These are phyloP conservation scores for Calameuta idolon DNA, from an alignment of 2,888 invertebrate species.

Conservation along the genomic window DNA sequence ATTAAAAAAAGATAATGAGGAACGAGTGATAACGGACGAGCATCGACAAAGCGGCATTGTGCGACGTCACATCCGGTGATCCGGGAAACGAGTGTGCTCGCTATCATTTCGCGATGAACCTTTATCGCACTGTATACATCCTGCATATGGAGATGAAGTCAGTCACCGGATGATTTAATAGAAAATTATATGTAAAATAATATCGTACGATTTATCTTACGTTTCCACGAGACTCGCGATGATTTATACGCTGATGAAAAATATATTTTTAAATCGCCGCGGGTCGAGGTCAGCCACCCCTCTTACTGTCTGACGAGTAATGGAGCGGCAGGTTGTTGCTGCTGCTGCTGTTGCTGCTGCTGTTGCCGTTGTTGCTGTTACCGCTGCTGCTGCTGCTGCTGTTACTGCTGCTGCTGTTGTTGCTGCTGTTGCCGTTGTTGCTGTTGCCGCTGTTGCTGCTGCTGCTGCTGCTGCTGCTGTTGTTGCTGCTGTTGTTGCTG, in stretches of 20 bases:
- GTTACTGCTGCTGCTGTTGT: too few relatives aligned
- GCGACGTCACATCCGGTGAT: neutral
- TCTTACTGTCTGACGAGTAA: slow-evolving; percentile 29
- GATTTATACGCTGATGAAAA: slow-evolving; percentile 60
- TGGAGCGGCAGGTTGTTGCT: slow-evolving; percentile 25
- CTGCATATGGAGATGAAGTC: neutral
- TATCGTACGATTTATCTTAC: neutral
- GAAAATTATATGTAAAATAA: neutral
- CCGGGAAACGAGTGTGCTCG: slow-evolving; percentile 7
- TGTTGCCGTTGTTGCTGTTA: too few relatives aligned
- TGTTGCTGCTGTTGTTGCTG: too few relatives aligned
- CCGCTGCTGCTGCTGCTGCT: too few relatives aligned
- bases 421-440: too few relatives aligned
- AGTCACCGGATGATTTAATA: neutral
- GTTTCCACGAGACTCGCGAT: slow-evolving; percentile 27
- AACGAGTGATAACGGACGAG: neutral
- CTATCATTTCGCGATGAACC: slow-evolving; percentile 34
- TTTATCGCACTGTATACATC: neutral
- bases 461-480: too few relatives aligned
- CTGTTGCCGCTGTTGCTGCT: too few relatives aligned
- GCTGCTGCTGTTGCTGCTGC: slow-evolving; percentile 20
- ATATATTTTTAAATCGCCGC: slow-evolving; percentile 40
- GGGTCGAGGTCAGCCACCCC: neutral
- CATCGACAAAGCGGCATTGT: neutral
- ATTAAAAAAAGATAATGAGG: neutral